Percentiles rank a stretch among this genome's conserved stretches.
Conservation (phyloP, 2,113 vertebrate species). For the Cavia aperea region DNA sequence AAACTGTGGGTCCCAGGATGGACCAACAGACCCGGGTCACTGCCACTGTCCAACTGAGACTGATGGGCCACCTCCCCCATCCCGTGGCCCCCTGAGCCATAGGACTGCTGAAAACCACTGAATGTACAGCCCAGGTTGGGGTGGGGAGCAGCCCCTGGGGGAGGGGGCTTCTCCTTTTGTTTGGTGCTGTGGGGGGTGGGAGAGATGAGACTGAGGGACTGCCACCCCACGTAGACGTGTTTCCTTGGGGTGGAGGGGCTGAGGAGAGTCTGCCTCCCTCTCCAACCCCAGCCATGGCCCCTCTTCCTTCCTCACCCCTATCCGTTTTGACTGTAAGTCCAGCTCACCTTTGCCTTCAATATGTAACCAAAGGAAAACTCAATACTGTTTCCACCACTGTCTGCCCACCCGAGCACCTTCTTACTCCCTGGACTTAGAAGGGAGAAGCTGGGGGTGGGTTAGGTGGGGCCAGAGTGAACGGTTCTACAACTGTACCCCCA, state of each 20-base stretch:
- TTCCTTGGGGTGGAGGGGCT: conserved; percentile 64
- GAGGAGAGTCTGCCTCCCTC: conserved; percentile 56
- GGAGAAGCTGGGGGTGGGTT: conserved; percentile 47
- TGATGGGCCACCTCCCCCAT: conserved; percentile 61
- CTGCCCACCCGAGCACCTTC: conserved; percentile 64
- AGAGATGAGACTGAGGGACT: conserved; percentile 40
- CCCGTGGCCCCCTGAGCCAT: conserved; percentile 77
- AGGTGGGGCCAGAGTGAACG: conserved; percentile 50
- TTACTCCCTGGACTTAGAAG: conserved; percentile 47
- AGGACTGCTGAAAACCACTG: conserved; percentile 79
- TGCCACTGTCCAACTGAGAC: conserved; percentile 65
- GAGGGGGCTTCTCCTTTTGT: conserved; percentile 63
- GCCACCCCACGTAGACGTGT: conserved; percentile 56
- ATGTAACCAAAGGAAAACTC: conserved; percentile 77
- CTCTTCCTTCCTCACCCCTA: conserved; percentile 56
- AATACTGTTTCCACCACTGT: conserved; percentile 70
- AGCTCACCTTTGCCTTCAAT: conserved; percentile 76
- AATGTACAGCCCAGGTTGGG: conserved; percentile 77
- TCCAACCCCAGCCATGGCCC: conserved; percentile 57
- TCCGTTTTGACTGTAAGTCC: conserved; percentile 62
- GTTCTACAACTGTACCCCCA: conserved; percentile 58
- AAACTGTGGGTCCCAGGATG: conserved; percentile 69
- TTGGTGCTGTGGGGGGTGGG: conserved; percentile 59
- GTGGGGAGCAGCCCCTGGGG: conserved; percentile 62
- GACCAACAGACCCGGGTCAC: conserved; percentile 62